Conservation (phyloP, 2,888 invertebrate species). For the Caenorhabditis afra region DNA sequence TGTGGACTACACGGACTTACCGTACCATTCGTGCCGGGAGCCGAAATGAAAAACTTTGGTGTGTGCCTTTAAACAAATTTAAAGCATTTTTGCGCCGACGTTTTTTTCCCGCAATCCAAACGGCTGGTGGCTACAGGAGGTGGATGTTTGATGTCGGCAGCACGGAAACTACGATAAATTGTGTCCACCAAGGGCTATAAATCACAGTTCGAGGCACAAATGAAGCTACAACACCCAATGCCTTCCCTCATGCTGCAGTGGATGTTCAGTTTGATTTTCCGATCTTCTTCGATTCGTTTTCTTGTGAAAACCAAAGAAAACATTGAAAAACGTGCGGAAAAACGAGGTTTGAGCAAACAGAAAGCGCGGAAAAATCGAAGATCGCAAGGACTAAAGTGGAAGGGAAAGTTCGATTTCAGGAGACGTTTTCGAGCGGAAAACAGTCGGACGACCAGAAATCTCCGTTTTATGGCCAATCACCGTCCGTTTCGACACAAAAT, state of each 20-base stretch:
- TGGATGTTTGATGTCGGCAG: conserved; percentile 9
- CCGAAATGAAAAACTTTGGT: neutral
- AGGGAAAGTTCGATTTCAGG: too few relatives aligned
- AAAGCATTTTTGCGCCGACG: neutral
- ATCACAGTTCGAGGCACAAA: neutral
- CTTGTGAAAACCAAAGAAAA: neutral
- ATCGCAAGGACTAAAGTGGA: neutral
- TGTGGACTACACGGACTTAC: neutral
- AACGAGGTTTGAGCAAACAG: neutral
- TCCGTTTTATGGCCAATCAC: too few relatives aligned
- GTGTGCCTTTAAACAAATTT: neutral
- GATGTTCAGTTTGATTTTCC: too few relatives aligned
- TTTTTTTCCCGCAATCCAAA: too few relatives aligned
- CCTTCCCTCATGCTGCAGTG: too few relatives aligned
- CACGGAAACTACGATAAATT: conserved; percentile 6
- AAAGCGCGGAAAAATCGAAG: neutral
- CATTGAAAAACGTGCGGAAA: conserved; percentile 6
- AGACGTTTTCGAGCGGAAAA: too few relatives aligned
- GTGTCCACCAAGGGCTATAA: neutral
- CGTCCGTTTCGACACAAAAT: too few relatives aligned
- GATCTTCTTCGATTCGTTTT: neutral
- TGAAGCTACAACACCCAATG: too few relatives aligned
- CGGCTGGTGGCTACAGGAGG: neutral
- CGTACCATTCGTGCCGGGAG: neutral
- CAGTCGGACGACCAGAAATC: too few relatives aligned